phyloP scores from a whole-genome alignment of 2,113 vertebrate genomes.

The Pachycephala philippinensis region DNA sequence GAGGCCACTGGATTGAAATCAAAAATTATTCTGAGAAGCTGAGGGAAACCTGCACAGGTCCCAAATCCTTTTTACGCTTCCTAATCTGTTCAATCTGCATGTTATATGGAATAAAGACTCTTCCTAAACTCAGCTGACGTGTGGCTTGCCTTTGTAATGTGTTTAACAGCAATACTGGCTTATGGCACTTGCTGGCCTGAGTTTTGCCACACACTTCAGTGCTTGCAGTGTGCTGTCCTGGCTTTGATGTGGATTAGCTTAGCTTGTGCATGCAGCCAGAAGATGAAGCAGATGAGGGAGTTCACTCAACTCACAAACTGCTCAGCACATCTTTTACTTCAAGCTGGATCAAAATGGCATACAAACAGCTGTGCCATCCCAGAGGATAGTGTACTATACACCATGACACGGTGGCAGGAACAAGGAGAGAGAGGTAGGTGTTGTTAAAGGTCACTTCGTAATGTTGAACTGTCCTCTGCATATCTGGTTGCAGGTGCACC shows the following conservation, averaged over 20 bases:
- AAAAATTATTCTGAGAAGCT: neutral
- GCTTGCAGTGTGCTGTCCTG: neutral
- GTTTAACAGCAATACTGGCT: neutral
- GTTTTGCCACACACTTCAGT: neutral
- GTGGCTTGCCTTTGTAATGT: neutral
- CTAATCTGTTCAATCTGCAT: neutral
- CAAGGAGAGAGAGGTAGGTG: neutral
- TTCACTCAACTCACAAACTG: neutral
- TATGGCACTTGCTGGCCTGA: neutral
- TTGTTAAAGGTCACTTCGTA: neutral
- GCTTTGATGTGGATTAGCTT: neutral
- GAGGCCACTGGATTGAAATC: neutral
- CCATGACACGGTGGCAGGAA: neutral
- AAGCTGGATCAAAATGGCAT: neutral
- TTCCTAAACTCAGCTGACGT: neutral
- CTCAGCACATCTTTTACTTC: neutral
- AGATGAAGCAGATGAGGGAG: neutral
- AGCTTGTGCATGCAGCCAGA: neutral
- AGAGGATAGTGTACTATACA: neutral
- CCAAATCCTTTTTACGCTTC: fast-evolving
- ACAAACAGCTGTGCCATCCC: neutral
- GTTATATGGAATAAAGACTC: neutral
- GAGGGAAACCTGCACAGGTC: neutral
- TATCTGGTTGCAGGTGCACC: neutral
- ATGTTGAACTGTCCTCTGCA: neutral